Base-by-base conservation (phyloP, 2,797 vertebrate species). In the Sciurus carolinensis region DNA sequence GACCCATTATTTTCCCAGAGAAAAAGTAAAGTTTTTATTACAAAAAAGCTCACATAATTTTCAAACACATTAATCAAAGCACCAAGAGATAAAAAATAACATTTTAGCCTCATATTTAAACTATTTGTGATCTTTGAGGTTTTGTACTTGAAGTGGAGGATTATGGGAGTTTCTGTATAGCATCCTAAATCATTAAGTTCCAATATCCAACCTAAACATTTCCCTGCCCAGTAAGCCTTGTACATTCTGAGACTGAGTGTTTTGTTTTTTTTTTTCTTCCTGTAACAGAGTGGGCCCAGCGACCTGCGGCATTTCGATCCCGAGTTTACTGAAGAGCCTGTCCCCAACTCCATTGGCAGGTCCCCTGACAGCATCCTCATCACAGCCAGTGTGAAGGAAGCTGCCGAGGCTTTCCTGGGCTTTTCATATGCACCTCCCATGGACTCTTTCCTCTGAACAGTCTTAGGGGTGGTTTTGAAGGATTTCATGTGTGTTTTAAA, bases 281-380 rank as follows among this genome's bases (percentile, higher is more conserved):
- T 11, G 50, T 97, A 36, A 36, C 28, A 99, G 99, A 99, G 99
- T 0, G 99, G 99, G 76, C 99, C 99, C 85, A 99, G 98, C 13
- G 99, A 99, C 98, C 98, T 99, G 95, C 98, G 99, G 93, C 99
- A 99, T 98, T 99, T 99, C 52, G 99, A 99, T 97, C 99, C 99
- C 0, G 99, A 99, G 99, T 99, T 99, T 96, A 99, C 99, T 7
- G 99, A 99, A 13, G 99, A 99, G 97, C 99, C 99, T 0, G 99
- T 99, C 92, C 99, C 99, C 81, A 99, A 95, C 98, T 99, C 99
- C 95, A 99, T 99, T 0, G 99, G 99, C 97, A 99, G 99, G 93
- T 99, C 99, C n/a, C 99, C 99, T 0, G 99, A 99, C 98, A 99
- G 99, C 96, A 99, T 99, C 67, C 99, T 99, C 11, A 98, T 99